Conservation (phyloP, 2,888 invertebrate species). For the Apoderus coryli region DNA sequence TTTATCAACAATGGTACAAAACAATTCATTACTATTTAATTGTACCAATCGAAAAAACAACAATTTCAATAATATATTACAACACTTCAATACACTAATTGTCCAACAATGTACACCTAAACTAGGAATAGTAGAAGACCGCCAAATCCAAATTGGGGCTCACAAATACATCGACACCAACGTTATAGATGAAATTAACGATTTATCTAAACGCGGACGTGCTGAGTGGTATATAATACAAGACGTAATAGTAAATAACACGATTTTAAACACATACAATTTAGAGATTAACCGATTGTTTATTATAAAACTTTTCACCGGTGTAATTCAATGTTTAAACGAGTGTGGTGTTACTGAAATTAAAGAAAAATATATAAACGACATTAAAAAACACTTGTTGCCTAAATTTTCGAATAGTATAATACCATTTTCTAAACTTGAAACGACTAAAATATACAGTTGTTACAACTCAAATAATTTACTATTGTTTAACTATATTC, state of each 20-base stretch:
- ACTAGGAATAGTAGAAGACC: constrained; percentile 3
- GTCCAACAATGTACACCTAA: constrained; percentile 5
- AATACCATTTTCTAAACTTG: constrained; percentile 15
- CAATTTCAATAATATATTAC: too few relatives aligned
- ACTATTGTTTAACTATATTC: constrained; percentile 24
- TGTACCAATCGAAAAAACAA: too few relatives aligned
- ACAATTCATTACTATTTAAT: too few relatives aligned
- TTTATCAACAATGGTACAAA: too few relatives aligned
- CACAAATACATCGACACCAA: too few relatives aligned
- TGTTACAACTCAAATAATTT: too few relatives aligned
- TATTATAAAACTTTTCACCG: constrained; percentile 19
- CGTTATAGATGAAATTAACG: constrained; percentile 20
- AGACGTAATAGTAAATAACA: constrained; percentile 21
- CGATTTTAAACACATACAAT: constrained; percentile 15
- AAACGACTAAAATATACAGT: constrained; percentile 18
- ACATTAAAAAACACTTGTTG: constrained; percentile 14
- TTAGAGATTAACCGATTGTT: constrained; percentile 17
- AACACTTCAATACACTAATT: too few relatives aligned
- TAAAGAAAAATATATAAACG: constrained; percentile 14
- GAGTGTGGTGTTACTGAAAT: constrained; percentile 12
- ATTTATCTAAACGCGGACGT: constrained; percentile 16
- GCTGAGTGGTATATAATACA: constrained; percentile 25
- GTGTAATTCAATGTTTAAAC: constrained; percentile 17
- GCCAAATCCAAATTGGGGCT: too few relatives aligned
- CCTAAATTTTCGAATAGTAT: constrained; percentile 13